phyloP scores from a whole-genome alignment of 2,113 vertebrate genomes.

The Ginglymostoma cirratum region DNA sequence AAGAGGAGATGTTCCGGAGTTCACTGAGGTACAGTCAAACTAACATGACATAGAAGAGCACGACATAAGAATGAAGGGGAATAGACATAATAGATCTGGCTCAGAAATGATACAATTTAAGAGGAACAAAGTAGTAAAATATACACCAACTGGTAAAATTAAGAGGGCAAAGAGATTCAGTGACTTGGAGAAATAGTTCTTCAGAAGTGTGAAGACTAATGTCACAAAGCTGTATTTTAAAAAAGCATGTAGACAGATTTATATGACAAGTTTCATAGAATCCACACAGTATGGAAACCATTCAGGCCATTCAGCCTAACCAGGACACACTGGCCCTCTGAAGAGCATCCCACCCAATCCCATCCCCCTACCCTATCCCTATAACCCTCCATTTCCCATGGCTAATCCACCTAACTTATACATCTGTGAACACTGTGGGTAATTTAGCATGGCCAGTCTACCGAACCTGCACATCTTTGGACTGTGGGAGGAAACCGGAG shows the following conservation, averaged over 20 bases:
- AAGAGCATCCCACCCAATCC: too few species aligned
- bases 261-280: background rate
- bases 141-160: background rate
- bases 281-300: too few species aligned
- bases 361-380: too few species aligned
- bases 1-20: slow-evolving; percentile 59
- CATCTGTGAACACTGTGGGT: too few species aligned
- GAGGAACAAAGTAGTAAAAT: background rate
- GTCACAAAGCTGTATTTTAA: background rate
- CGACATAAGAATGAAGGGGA: background rate
- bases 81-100: background rate
- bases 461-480: too few species aligned
- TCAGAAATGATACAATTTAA: background rate
- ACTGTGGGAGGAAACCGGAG: too few species aligned
- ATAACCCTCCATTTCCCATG: too few species aligned
- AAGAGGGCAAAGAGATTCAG: background rate
- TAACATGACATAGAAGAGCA: background rate
- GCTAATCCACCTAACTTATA: too few species aligned
- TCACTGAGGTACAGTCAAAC: slow-evolving; percentile 55
- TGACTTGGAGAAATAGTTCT: background rate
- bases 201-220: background rate
- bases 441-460: too few species aligned
- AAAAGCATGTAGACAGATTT: background rate
- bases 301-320: too few species aligned
- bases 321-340: too few species aligned